phyloP scores from a whole-genome alignment of 2,888 invertebrate genomes.

The Drosophila glabriapex region DNA sequence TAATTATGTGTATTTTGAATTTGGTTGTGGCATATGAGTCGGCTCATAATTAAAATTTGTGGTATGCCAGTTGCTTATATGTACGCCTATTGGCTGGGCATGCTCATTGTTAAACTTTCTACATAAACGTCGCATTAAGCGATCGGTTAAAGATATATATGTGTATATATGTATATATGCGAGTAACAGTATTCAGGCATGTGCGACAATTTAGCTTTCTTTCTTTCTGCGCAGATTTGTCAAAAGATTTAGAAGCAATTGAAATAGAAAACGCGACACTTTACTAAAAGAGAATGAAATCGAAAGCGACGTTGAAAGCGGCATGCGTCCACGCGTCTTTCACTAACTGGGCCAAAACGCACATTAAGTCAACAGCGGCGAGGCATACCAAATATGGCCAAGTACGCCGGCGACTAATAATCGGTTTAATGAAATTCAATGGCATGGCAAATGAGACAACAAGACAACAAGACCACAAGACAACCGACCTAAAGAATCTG shows the following conservation, averaged over 20 bases:
- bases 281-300: slow-evolving; percentile 71
- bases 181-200: slow-evolving; percentile 23
- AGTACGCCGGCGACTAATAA: slow-evolving; percentile 48
- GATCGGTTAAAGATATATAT: slow-evolving; percentile 66
- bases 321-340: slow-evolving; percentile 30
- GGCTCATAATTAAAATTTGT: slow-evolving; percentile 36
- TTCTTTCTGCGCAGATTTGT: slow-evolving; percentile 55
- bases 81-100: slow-evolving; percentile 48
- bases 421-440: slow-evolving; percentile 62
- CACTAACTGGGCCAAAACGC: slow-evolving; percentile 73
- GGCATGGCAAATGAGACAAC: slow-evolving; percentile 37
- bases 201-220: slow-evolving; percentile 74
- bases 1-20: slow-evolving; percentile 12
- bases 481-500: slow-evolving; percentile 56
- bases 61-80: slow-evolving; percentile 29
- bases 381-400: slow-evolving; percentile 77
- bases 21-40: slow-evolving; percentile 38
- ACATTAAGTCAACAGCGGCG: slow-evolving; percentile 69
- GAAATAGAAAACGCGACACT: slow-evolving; percentile 73
- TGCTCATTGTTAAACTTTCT: slow-evolving; percentile 78
- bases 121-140: slow-evolving; percentile 67
- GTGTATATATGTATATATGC: neutral
- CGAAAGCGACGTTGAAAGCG: slow-evolving; percentile 71
- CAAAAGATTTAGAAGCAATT: slow-evolving; percentile 77
- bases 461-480: slow-evolving; percentile 3